Evolutionary conservation across 2,888 invertebrate genomes (phyloP).

Genomic region (Campopleginae sp.): DNA sequence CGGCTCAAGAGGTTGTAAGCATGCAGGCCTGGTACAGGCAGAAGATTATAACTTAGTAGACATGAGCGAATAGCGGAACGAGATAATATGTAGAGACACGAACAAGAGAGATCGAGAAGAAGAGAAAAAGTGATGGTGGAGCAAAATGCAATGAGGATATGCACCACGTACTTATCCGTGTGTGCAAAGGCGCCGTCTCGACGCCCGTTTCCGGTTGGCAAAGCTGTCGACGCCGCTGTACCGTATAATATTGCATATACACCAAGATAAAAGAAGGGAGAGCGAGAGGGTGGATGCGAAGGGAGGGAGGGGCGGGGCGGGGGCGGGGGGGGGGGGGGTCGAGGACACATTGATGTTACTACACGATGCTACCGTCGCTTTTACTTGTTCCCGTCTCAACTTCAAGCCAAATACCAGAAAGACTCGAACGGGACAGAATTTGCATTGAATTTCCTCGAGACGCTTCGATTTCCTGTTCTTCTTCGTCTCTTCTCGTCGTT

Average conservation of each 20-base stretch:
- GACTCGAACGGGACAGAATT: slow-evolving; percentile 59
- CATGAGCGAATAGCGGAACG: slow-evolving; percentile 58
- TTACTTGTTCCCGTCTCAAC: slow-evolving; percentile 30
- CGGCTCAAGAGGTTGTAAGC: slow-evolving; percentile 6
- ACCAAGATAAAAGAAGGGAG: slow-evolving; percentile 32
- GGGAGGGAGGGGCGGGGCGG: too few relatives aligned
- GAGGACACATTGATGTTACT: slow-evolving; percentile 55
- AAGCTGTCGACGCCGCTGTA: slow-evolving; percentile 50
- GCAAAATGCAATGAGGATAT: slow-evolving; percentile 52
- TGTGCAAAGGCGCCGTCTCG: slow-evolving; percentile 68
- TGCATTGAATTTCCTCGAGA: slow-evolving; percentile 68
- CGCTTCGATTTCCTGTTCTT: slow-evolving; percentile 66
- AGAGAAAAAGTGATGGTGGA: slow-evolving; percentile 37
- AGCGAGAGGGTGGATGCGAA: slow-evolving; percentile 32
- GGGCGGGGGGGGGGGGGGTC: neutral
- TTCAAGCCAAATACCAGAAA: slow-evolving; percentile 59
- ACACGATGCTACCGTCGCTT: slow-evolving; percentile 32
- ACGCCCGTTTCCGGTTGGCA: slow-evolving; percentile 66
- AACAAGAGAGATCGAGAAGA: neutral
- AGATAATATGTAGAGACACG: slow-evolving; percentile 47
- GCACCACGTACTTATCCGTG: slow-evolving; percentile 61
- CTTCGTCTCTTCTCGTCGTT: slow-evolving; percentile 52
- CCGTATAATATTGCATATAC: slow-evolving; percentile 45
- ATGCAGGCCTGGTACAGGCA: neutral
- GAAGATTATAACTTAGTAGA: slow-evolving; percentile 25